These are phyloP conservation scores for Tetranychus piercei DNA, from an alignment of 2,888 invertebrate species.

Conservation along the genomic window DNA sequence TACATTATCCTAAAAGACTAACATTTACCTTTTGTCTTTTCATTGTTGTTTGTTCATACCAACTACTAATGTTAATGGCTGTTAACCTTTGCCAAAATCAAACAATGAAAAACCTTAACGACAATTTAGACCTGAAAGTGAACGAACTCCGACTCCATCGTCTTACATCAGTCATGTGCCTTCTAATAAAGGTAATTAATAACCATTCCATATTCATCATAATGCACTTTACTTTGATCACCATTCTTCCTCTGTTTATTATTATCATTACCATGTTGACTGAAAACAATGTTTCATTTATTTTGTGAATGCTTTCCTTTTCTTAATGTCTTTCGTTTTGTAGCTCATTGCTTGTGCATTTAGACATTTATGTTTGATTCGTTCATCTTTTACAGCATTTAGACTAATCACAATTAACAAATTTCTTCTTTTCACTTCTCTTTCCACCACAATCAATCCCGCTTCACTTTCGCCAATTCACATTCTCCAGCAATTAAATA, in stretches of 20 bases:
- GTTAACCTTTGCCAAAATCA: too few species aligned
- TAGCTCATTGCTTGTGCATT: background rate
- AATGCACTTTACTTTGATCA: background rate
- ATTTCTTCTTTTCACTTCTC: background rate
- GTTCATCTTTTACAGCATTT: too few species aligned
- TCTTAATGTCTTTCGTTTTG: background rate
- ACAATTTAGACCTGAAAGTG: constrained; percentile 15
- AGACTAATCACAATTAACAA: background rate
- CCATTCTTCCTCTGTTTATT: background rate
- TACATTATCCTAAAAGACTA: too few species aligned
- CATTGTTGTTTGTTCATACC: too few species aligned
- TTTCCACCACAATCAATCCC: background rate
- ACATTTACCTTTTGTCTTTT: too few species aligned
- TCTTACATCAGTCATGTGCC: constrained; percentile 21
- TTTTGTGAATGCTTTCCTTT: background rate
- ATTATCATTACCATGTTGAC: background rate
- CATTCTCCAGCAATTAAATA: constrained; percentile 20
- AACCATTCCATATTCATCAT: background rate
- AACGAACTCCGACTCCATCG: constrained; percentile 20
- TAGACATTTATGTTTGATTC: background rate
- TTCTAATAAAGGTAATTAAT: constrained; percentile 20
- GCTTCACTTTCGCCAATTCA: background rate
- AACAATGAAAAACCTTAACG: background rate
- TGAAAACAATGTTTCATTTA: background rate
- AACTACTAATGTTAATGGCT: too few species aligned